Base-by-base conservation (phyloP, 2,888 invertebrate species). In the Nomada ruficornis region DNA sequence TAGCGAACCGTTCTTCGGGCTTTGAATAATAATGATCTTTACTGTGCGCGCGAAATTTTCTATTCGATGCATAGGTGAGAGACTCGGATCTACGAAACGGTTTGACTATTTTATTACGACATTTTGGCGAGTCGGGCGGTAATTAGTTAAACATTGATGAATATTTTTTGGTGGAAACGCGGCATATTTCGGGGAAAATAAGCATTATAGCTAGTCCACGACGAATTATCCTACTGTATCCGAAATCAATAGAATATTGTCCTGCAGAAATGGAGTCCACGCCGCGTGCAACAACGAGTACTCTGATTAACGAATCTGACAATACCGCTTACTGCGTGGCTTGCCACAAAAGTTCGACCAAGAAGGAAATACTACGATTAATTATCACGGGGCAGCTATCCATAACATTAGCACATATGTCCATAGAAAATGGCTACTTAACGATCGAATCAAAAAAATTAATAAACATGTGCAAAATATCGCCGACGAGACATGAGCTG, bases 401-500 rank as follows among this genome's bases (percentile, higher is more conserved):
- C 0, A 0, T 76, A 2, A 0, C 10, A 1, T 0, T 69, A 0
- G 15, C 69, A 0, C 69, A 26, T 0, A 10, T 76, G 18, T 2
- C 0, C 54, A 44, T 26, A 0, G 13, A 23, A 15, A 1, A 54
- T 0, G 47, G 18, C 0, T 2, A 1, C 1, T 3, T n/a, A 2
- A 42, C 26, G 0, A 9, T 42, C 0, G 7, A 18, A n/a, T 60
- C 54, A 1, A 26, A 0, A 1, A 20, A 2, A 0, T 2, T 11
- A 2, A 15, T 1, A 1, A 54, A 42, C 1, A 62, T 15, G 3
- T 4, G 3, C 1, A 62, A 29, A 15, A 1, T 75, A 1, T 26
- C n/a, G 1, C 60, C 10, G 44, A 23, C 15, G 0, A 2, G 44
- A 11, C 0, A 9, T 1, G 7, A 42, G n/a, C 1, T n/a, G 1